Evolutionary conservation across 2,888 invertebrate species (phyloP).

Genomic region (Leistus spinibarbis): DNA sequence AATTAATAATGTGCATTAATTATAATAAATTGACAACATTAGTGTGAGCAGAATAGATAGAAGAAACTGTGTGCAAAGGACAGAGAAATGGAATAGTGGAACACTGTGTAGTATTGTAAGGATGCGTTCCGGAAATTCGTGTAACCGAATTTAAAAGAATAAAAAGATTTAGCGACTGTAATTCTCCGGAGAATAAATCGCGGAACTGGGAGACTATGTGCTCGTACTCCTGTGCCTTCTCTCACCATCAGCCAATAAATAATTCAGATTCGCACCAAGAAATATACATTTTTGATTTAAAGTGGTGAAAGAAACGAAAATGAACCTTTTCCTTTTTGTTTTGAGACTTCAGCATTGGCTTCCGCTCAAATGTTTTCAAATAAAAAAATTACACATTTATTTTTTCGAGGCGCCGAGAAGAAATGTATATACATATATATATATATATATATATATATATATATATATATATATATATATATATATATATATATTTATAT

Average conservation of each 20-base stretch:
- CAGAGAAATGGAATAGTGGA: not conserved
- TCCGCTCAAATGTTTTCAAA: not conserved
- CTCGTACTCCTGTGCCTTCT: conserved; percentile 8
- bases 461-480: too few species aligned
- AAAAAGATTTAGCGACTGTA: conserved; percentile 28
- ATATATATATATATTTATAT: too few species aligned
- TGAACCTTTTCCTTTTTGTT: not conserved
- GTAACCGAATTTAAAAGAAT: conserved; percentile 32
- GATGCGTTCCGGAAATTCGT: conserved; percentile 11
- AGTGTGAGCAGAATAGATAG: not conserved
- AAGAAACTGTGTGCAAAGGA: not conserved
- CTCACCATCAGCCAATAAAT: conserved; percentile 26
- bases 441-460: too few species aligned
- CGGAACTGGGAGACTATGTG: not conserved
- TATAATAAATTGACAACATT: not conserved
- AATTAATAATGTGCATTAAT: too few species aligned
- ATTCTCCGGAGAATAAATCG: conserved; percentile 18
- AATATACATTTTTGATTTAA: conserved; percentile 37
- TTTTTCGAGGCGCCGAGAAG: not conserved
- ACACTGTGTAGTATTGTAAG: not conserved
- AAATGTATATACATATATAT: too few species aligned
- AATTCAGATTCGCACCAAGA: conserved; percentile 35
- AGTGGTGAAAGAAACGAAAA: not conserved
- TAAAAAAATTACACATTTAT: not conserved
- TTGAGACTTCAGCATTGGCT: not conserved